Percentiles rank a stretch among this genome's conserved stretches.
phyloP scores from a whole-genome alignment of 2,888 invertebrate genomes.

The Bembecia ichneumoniformis region DNA sequence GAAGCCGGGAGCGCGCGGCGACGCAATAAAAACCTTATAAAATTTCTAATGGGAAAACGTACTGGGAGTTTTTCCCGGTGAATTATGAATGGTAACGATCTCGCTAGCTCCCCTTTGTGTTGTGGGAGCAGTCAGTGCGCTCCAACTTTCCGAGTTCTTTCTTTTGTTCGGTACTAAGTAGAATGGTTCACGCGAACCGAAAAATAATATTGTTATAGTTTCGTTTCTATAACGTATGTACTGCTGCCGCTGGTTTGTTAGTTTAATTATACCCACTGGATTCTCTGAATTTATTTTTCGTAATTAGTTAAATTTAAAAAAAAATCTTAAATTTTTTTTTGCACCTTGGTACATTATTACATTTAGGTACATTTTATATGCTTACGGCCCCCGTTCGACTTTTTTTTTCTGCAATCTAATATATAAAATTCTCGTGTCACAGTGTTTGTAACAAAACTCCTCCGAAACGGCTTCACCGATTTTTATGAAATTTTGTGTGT shows the following conservation, averaged over 20 bases:
- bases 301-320: too few species aligned
- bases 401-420: too few species aligned
- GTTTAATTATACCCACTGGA: not conserved
- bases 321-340: too few species aligned
- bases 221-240: conserved; percentile 3
- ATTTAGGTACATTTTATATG: too few species aligned
- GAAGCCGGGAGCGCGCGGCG: conserved; percentile 31
- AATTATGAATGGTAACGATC: conserved; percentile 72
- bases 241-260: not conserved
- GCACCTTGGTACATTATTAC: too few species aligned
- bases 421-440: too few species aligned
- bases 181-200: conserved; percentile 37
- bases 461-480: too few species aligned
- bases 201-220: conserved; percentile 54
- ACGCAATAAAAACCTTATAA: conserved; percentile 69
- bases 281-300: too few species aligned
- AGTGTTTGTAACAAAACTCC: too few species aligned
- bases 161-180: conserved; percentile 52
- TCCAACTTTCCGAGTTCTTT: conserved; percentile 55
- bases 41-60: conserved; percentile 71
- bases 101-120: conserved; percentile 35
- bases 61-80: conserved; percentile 60
- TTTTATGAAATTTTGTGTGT: too few species aligned
- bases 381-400: too few species aligned
- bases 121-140: conserved; percentile 22